Evolutionary conservation across 1,140 invertebrate genomes (phyloP).

Genomic region (Drosophila sulfurigaster): DNA sequence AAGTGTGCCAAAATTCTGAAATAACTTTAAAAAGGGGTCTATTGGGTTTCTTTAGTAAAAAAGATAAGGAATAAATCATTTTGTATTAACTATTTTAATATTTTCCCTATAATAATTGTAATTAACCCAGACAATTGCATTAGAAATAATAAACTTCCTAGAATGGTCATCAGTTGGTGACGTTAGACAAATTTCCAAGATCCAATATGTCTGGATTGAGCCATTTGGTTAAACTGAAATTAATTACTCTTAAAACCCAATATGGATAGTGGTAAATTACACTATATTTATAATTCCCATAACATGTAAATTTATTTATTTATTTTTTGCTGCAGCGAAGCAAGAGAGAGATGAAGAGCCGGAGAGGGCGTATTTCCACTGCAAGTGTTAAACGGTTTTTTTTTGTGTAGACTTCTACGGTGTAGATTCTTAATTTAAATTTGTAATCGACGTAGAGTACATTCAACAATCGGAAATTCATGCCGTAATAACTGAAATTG

Average conservation of each 20-base stretch:
- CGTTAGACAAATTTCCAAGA: background rate
- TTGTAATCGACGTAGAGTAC: background rate
- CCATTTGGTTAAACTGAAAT: background rate
- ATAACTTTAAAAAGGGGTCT: too few relatives aligned
- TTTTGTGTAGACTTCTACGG: background rate
- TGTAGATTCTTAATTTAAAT: background rate
- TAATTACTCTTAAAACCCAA: slow-evolving; percentile 1
- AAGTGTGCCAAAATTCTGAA: too few relatives aligned
- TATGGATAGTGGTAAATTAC: slow-evolving; percentile 4
- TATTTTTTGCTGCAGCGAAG: background rate
- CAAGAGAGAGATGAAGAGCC: slow-evolving; percentile 3
- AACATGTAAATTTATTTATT: slow-evolving; percentile 7
- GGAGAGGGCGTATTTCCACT: background rate
- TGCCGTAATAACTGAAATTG: slow-evolving; percentile 46
- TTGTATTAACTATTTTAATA: too few relatives aligned
- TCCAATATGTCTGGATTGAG: background rate
- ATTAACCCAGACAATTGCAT: background rate
- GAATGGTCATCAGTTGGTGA: background rate
- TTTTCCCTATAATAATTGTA: background rate
- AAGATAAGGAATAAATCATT: too few relatives aligned
- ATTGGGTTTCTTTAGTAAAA: too few relatives aligned
- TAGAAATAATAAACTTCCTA: background rate
- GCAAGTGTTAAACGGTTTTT: background rate
- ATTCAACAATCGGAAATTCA: slow-evolving; percentile 8
- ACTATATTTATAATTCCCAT: slow-evolving; percentile 11